Base-by-base conservation (phyloP, 2,113 vertebrate genomes). In the Neodontobutis hainanensis region DNA sequence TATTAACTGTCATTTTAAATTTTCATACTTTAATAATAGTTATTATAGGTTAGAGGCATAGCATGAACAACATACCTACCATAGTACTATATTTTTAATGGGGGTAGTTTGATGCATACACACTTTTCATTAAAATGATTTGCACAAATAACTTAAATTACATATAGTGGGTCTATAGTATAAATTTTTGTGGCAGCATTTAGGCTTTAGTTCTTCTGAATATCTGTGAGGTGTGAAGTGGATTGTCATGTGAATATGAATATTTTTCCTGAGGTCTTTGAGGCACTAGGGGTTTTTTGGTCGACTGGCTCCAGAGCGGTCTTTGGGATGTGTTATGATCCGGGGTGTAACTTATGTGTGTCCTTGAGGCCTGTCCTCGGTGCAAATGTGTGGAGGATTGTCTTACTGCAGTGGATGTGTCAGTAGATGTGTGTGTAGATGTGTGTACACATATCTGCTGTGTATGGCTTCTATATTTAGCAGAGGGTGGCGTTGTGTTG, bases 381-480 rank as follows among this genome's bases (percentile, higher is more conserved):
- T 55, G 52, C 12, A 34, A 12, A 55, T 32, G 36, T 55, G 52
- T 38, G 52, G 12, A 36, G 11, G 34, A 38, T 55, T n/a, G 32
- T 55, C 52, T 38, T 55, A 38, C 52, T 36, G 52, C 32, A 8
- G 34, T 15, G 34, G 35, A 12, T 36, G 27, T 14, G 51, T 38
- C 12, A 36, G 34, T 8, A 8, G 6, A 34, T 52, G 27, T 52
- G 52, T 36, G 52, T 55, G 50, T 52, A 10, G 16, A 4, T 32
- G 27, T 52, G 50, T 55, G 8, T 55, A 11, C 27, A 16, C 27
- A 14, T 4, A 36, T 55, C 5, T 5, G 14, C 36, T 55, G 52
- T 55, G 52, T 55, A 35, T 53, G 12, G 34, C 12, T n/a, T 32
- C 52, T 55, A 55, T 38, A 55, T 55, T 55, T 55, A 55, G 52